Evolutionary conservation across 2,888 invertebrate species (phyloP).

Genomic region (Lordiphosa fenestrarum): DNA sequence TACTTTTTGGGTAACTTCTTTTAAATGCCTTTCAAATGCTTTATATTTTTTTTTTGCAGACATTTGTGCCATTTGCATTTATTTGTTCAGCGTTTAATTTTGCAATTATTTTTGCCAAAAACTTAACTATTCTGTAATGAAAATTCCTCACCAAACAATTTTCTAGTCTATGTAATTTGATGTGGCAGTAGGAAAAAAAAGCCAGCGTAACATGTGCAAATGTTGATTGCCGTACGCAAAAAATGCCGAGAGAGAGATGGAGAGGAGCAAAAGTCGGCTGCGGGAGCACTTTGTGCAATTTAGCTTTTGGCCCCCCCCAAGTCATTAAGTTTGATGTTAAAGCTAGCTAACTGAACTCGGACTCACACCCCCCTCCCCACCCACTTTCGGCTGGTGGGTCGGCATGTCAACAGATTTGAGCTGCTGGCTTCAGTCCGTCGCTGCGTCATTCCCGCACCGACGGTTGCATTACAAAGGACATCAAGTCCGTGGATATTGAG

Average conservation of each 20-base stretch:
- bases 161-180: too few species aligned
- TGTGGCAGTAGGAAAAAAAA: too few species aligned
- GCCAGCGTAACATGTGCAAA: too few species aligned
- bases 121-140: too few species aligned
- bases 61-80: too few species aligned
- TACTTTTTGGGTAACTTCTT: too few species aligned
- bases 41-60: too few species aligned
- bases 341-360: constrained; percentile 35
- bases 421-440: constrained; percentile 34
- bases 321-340: constrained; percentile 66
- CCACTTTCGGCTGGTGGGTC: constrained; percentile 15
- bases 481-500: constrained; percentile 64
- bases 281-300: constrained; percentile 55
- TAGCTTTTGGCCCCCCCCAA: constrained; percentile 60
- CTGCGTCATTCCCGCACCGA: constrained; percentile 37
- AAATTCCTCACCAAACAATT: too few species aligned
- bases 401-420: constrained; percentile 44
- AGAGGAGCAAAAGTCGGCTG: not conserved
- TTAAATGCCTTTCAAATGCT: too few species aligned
- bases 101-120: too few species aligned
- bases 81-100: too few species aligned
- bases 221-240: constrained; percentile 49
- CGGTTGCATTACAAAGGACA: constrained; percentile 71
- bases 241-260: constrained; percentile 20
- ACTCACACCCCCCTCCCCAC: too few species aligned